Evolutionary conservation across 1,140 invertebrate genomes (phyloP).

Genomic region (Steinernema khuongi): DNA sequence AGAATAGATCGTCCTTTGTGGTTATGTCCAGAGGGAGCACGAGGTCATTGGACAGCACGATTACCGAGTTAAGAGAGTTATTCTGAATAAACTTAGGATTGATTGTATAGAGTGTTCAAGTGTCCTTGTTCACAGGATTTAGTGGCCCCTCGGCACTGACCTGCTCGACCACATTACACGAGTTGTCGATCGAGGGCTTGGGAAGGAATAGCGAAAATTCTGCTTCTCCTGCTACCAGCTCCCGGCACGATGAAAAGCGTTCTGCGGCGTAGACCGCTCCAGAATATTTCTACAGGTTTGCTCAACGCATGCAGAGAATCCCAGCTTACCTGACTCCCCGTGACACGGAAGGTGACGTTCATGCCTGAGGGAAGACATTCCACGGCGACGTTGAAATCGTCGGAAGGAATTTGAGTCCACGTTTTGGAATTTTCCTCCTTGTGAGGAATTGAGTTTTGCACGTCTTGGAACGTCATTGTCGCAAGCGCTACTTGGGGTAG

Average conservation of each 20-base stretch:
- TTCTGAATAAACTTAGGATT: conserved; percentile 42
- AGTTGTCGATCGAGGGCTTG: conserved; percentile 36
- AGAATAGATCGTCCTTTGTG: conserved; percentile 51
- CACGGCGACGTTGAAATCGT: neutral
- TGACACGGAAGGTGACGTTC: neutral
- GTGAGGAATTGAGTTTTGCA: neutral
- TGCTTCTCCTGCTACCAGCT: conserved; percentile 33
- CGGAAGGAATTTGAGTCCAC: neutral
- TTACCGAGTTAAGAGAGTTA: conserved; percentile 35
- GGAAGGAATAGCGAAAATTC: conserved; percentile 44
- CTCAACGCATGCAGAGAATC: neutral
- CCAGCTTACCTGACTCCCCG: neutral
- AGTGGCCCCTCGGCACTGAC: no score
- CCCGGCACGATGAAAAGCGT: conserved; percentile 42
- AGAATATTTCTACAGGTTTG: conserved; percentile 36
- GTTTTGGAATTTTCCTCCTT: neutral
- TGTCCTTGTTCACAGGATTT: no score
- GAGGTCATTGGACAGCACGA: conserved; percentile 48
- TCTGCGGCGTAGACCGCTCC: conserved; percentile 47
- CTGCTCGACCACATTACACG: conserved; percentile 50
- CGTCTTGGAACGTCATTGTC: neutral
- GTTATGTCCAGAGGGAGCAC: conserved; percentile 46
- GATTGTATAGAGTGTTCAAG: no score
- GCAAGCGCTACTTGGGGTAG: no score
- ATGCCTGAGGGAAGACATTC: conserved; percentile 1